Base-by-base conservation (phyloP, 2,797 vertebrate species). In the Scleropages formosus region DNA sequence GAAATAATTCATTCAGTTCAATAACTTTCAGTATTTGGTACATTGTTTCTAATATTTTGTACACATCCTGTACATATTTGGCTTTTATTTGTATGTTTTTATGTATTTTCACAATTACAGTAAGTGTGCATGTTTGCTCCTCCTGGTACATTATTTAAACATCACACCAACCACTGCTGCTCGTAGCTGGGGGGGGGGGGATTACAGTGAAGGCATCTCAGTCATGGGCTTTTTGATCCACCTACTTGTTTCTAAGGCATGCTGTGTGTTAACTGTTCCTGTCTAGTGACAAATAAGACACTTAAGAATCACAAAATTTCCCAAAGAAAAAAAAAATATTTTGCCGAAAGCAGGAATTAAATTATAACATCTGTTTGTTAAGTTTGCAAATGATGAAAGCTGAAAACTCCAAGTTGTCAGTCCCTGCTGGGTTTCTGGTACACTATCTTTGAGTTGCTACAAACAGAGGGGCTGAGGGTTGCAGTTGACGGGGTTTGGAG, bases 401-500 rank as follows among this genome's bases (percentile, higher is more conserved):
- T 39, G 31, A 31, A 39, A 39, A 6, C 4, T 73, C 56, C 15
- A 16, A 22, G 56, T 46, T 73, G 16, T 62, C 61, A 62, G 47
- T 61, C 71, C 71, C 11, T 7, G 27, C 27, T 46, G 27, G 0
- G 59, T 39, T 61, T 59, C 46, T 64, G 47, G 64, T 61, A 49
- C 18, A 64, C 27, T 65, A 16, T 51, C 24, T 22, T 0, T 26
- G 44, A 15, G 56, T 6, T 8, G 12, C 39, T 62, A 58, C 59
- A 61, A 27, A 4, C 58, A 46, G 4, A n/a, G 66, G 56, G 44
- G 39, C n/a, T 4, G 44, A 24, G 22, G 24, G 16, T 18, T 80
- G 84, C 80, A 85, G 3, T 11, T 11, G 9, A 18, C 18, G 18
- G 53, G 7, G 53, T 56, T 12, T 12, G 9, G 53, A 56, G 12